Base-by-base conservation (phyloP, 2,888 invertebrate species). In the Tortrix viridana region DNA sequence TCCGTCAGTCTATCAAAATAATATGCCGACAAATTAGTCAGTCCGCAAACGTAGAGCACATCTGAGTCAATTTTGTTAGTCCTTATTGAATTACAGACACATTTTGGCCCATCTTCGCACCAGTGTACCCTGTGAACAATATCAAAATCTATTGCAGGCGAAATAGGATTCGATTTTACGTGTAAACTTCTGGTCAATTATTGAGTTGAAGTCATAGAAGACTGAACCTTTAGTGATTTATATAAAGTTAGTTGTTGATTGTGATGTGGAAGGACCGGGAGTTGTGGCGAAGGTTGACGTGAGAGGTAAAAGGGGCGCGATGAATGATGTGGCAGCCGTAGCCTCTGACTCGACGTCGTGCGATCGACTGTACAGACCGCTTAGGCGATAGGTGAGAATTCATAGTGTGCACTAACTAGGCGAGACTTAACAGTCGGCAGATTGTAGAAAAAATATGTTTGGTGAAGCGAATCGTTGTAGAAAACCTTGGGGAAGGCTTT, bases 1-100 rank as follows among this genome's bases (percentile, higher is more conserved):
- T 53, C 65, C 65, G 66, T 68, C 69, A 69, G 70, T 75, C 80
- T 79, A 75, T 83, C 85, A 82, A 84, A 58, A 84, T 84, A 86
- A 85, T 85, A 85, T 86, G 82, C 84, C 72, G 86, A 84, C 88
- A 88, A 89, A 89, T 89, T 88, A 86, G 83, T 77, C 74, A 75
- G 72, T 70, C 85, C 86, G 77, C 86, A 87, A 84, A 87, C 87
- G 85, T 81, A 72, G 75, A 79, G 77, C 84, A 81, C 88, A 89
- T 90, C 86, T 80, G 82, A 88, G 85, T 88, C 88, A 89, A 89
- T 88, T 89, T 88, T 80, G 88, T 85, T 80, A 82, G 84, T 81
- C 88, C 86, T 90, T 88, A 90, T 89, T 89, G 85, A 89, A 88
- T 90, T 89, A 89, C 86, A 81, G 77, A 85, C 88, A 89, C 88